Conservation (phyloP, 2,113 vertebrate genomes). For the Burhinus bistriatus region DNA sequence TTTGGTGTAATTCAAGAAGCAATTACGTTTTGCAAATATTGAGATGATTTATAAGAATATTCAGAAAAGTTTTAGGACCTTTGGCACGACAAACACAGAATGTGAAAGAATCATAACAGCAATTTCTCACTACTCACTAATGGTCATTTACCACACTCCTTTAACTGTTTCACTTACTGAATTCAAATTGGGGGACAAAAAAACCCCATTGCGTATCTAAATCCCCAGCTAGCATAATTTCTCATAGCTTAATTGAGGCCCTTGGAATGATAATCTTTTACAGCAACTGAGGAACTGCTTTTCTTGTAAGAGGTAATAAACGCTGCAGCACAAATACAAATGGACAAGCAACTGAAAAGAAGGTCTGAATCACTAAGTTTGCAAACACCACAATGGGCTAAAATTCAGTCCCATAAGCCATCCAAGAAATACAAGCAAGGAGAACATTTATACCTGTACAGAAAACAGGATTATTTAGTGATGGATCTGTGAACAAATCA, state of each 20-base stretch:
- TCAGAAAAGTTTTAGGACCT: neutral
- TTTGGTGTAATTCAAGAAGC: conserved; percentile 30
- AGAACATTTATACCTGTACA: neutral
- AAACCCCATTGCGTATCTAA: neutral
- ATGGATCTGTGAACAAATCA: neutral
- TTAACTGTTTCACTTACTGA: neutral
- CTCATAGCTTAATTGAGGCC: neutral
- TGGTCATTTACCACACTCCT: neutral
- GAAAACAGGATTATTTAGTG: neutral
- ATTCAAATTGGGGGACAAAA: neutral
- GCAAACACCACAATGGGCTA: neutral
- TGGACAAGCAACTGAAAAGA: neutral
- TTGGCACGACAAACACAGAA: neutral
- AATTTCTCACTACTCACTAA: neutral
- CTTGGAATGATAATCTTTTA: neutral
- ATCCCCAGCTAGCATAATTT: neutral
- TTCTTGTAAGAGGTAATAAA: neutral
- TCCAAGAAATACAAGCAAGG: neutral
- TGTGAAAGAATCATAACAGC: neutral
- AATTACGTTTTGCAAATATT: conserved; percentile 14
- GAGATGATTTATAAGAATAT: conserved; percentile 8
- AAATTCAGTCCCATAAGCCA: neutral
- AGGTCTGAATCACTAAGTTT: neutral
- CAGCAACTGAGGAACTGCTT: neutral
- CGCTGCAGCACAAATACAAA: neutral